These are phyloP conservation scores for Leptopilina myrica DNA, from an alignment of 2,888 invertebrate genomes.

Conservation along the genomic window DNA sequence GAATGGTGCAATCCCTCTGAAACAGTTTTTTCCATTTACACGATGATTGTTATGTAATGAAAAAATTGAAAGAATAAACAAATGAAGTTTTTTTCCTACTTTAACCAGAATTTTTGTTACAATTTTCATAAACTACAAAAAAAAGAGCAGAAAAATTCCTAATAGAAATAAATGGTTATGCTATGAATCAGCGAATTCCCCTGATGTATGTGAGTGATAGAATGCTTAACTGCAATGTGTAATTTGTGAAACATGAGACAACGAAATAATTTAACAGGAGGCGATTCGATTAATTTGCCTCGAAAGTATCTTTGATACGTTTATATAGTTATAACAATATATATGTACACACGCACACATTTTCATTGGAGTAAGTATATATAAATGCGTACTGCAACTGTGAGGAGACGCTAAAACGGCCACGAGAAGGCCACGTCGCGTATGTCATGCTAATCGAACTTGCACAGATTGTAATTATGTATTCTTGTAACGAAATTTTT, in stretches of 20 bases:
- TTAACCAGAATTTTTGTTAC: not conserved
- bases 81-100: not conserved
- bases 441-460: constrained; percentile 35
- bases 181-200: constrained; percentile 4
- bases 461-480: constrained; percentile 34
- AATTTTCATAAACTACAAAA: not conserved
- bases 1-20: no score
- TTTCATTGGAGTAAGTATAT: not conserved
- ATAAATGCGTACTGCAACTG: constrained; percentile 8
- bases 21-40: no score
- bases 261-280: constrained; percentile 24
- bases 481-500: constrained; percentile 27
- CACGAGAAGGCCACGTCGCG: constrained; percentile 39
- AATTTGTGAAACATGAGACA: constrained; percentile 1
- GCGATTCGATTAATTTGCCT: constrained; percentile 19
- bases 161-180: not conserved
- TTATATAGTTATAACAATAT: constrained; percentile 5
- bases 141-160: not conserved
- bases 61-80: no score
- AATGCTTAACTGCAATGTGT: not conserved
- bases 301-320: constrained; percentile 25
- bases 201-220: not conserved
- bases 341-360: not conserved
- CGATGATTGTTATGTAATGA: no score
- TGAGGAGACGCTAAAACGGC: constrained; percentile 27